Conservation (phyloP, 2,797 vertebrate species). For the Natrix natrix region DNA sequence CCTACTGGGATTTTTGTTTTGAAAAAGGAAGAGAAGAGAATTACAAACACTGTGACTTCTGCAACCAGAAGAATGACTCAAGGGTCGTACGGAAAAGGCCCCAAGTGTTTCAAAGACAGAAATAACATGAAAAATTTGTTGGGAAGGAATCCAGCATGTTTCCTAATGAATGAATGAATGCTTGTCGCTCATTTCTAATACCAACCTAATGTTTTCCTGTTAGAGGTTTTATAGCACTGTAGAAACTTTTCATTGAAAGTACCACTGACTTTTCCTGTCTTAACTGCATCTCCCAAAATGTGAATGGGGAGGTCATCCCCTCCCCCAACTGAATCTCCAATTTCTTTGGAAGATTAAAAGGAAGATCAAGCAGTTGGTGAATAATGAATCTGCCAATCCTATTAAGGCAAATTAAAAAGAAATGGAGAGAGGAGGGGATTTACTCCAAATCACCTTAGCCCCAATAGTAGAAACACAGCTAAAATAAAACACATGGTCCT, state of each 20-base stretch:
- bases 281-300: neutral
- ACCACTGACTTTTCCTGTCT: neutral
- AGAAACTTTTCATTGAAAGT: neutral
- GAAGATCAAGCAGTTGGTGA: neutral
- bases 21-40: slow-evolving; percentile 6
- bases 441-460: neutral
- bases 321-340: neutral
- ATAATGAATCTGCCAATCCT: neutral
- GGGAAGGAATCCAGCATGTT: neutral
- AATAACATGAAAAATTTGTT: neutral
- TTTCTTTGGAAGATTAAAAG: neutral
- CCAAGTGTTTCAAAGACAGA: neutral
- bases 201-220: neutral
- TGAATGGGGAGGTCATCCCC: neutral
- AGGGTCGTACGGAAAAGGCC: neutral
- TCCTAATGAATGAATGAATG: neutral
- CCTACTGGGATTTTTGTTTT: slow-evolving; percentile 24
- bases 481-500: neutral
- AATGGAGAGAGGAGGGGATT: neutral
- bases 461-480: neutral
- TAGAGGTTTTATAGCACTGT: neutral
- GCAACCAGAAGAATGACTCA: slow-evolving; percentile 6
- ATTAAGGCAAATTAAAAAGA: neutral
- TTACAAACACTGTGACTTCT: slow-evolving; percentile 20
- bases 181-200: neutral